Conservation (phyloP, 2,113 vertebrate genomes). For the Mungos mungo region DNA sequence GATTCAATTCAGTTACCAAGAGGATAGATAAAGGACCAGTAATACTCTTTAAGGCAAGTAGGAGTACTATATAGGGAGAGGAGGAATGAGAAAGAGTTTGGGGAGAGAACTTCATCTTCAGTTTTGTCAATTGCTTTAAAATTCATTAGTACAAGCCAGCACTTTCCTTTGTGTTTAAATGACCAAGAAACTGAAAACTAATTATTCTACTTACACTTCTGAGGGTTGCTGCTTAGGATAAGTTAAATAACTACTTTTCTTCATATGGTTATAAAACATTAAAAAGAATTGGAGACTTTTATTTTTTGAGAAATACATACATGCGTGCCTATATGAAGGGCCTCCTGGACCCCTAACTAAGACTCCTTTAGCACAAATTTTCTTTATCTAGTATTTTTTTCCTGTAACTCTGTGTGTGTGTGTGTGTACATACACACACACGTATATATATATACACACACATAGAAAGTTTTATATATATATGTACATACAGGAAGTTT, state of each 20-base stretch:
- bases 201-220: not conserved
- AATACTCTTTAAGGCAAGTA: not conserved
- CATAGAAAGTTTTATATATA: no score
- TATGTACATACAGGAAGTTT: no score
- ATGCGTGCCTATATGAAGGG: not conserved
- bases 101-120: not conserved
- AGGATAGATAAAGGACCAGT: not conserved
- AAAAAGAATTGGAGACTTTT: not conserved
- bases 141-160: not conserved
- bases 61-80: not conserved
- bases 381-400: not conserved
- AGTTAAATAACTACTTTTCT: not conserved
- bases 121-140: not conserved
- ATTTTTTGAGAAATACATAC: not conserved
- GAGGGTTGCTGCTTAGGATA: not conserved
- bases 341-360: not conserved
- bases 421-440: no score
- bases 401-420: not conserved
- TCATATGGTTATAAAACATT: not conserved
- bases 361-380: not conserved
- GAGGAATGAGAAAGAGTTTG: not conserved
- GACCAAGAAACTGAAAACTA: not conserved
- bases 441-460: no score
- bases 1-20: not conserved
- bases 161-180: not conserved